A percentile compares a stretch with the other conserved stretches of the same genome.
phyloP scores from a whole-genome alignment of 2,113 vertebrate species.

The Ptyas mucosa region DNA sequence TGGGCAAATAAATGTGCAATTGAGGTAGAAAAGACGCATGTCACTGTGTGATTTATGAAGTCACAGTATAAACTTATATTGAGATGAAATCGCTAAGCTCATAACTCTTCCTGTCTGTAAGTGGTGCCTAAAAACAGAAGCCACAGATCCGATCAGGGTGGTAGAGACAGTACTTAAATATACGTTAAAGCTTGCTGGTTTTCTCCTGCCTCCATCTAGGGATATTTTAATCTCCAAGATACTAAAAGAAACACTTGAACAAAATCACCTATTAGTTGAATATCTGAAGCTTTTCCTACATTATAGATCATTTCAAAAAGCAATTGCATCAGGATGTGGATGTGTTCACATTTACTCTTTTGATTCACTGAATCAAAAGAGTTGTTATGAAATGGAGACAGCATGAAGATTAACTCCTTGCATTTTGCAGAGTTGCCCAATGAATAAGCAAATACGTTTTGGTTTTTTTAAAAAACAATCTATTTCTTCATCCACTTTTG shows the following conservation, averaged over 20 bases:
- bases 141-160: constrained; percentile 9
- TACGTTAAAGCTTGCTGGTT: constrained; percentile 25
- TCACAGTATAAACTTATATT: constrained; percentile 36
- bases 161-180: background rate
- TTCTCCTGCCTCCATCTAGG: background rate
- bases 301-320: background rate
- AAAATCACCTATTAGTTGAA: background rate
- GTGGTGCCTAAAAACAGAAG: constrained; percentile 35
- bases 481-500: background rate
- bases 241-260: background rate
- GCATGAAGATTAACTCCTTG: constrained; percentile 5
- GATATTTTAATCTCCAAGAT: constrained; percentile 25
- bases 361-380: background rate
- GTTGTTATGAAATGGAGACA: background rate
- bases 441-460: background rate
- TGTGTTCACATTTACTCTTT: background rate
- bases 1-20: constrained; percentile 17
- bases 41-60: constrained; percentile 33
- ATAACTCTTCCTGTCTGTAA: constrained; percentile 40
- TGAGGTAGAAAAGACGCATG: constrained; percentile 2
- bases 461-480: background rate
- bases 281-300: background rate
- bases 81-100: constrained; percentile 36
- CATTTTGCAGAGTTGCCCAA: background rate
- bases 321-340: background rate